Conservation (phyloP, 2,797 vertebrate genomes). For the Meriones psammophilus region DNA sequence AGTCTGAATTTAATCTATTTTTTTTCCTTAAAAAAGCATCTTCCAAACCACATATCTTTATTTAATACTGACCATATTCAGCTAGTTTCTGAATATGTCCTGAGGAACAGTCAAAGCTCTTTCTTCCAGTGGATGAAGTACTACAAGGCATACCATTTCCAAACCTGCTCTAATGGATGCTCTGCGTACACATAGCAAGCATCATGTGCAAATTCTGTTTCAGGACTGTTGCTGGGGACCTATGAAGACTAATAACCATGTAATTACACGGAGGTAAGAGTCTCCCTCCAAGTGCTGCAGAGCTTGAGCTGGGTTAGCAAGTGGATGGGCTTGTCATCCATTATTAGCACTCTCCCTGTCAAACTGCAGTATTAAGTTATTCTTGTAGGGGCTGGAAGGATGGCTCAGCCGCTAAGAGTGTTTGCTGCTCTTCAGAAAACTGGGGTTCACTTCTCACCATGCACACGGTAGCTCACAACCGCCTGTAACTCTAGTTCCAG, state of each 20-base stretch:
- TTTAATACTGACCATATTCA: constrained; percentile 8
- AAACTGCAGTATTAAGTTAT: constrained; percentile 10
- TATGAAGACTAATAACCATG: constrained; percentile 4
- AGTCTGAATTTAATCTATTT: constrained; percentile 9
- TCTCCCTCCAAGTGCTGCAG: not conserved
- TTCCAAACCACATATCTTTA: constrained; percentile 38
- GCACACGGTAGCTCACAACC: not conserved
- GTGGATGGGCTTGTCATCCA: not conserved
- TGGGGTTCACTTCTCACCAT: not conserved
- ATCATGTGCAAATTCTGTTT: not conserved
- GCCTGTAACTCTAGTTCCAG: not conserved
- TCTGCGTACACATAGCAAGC: not conserved
- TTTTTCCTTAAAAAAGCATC: not conserved
- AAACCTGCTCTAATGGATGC: constrained; percentile 1
- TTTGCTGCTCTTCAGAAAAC: not conserved
- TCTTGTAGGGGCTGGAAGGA: not conserved
- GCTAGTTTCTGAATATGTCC: not conserved
- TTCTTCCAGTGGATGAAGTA: not conserved
- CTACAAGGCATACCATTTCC: not conserved
- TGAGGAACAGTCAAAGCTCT: not conserved
- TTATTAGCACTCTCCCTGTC: not conserved
- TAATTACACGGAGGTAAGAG: constrained; percentile 17
- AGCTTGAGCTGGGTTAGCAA: not conserved
- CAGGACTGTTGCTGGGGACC: constrained; percentile 20
- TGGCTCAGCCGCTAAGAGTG: not conserved